Conservation (phyloP, 2,888 invertebrate species). For the Nephrotoma guestfalica region DNA sequence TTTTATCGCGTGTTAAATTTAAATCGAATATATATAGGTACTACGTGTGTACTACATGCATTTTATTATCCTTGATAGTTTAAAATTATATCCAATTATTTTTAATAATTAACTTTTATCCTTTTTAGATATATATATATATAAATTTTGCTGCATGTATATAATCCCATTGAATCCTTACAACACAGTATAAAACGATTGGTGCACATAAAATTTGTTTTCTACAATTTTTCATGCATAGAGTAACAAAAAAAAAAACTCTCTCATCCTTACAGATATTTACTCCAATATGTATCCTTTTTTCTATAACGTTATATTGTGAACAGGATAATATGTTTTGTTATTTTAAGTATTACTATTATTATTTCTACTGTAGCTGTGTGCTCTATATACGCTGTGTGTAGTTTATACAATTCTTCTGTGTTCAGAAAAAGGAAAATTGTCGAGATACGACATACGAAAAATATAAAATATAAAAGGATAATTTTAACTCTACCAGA, state of each 20-base stretch:
- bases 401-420: background rate
- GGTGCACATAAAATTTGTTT: background rate
- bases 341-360: background rate
- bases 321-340: background rate
- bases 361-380: background rate
- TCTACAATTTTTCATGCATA: slow-evolving; percentile 1
- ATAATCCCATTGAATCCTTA: background rate
- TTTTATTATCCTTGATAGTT: background rate
- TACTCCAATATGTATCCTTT: background rate
- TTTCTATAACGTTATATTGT: background rate
- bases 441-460: background rate
- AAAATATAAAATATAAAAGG: background rate
- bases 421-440: background rate
- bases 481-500: background rate
- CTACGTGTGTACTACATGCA: background rate
- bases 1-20: background rate
- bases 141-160: background rate
- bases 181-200: background rate
- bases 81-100: background rate
- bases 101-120: slow-evolving; percentile 1
- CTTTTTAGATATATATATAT: background rate
- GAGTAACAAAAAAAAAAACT: background rate
- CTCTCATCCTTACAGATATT: background rate
- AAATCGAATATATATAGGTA: background rate
- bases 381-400: background rate